A percentile compares a stretch with the other conserved stretches of the same genome.
Conservation (phyloP, 2,797 vertebrate species). For the Orientallactaga sibirica region DNA sequence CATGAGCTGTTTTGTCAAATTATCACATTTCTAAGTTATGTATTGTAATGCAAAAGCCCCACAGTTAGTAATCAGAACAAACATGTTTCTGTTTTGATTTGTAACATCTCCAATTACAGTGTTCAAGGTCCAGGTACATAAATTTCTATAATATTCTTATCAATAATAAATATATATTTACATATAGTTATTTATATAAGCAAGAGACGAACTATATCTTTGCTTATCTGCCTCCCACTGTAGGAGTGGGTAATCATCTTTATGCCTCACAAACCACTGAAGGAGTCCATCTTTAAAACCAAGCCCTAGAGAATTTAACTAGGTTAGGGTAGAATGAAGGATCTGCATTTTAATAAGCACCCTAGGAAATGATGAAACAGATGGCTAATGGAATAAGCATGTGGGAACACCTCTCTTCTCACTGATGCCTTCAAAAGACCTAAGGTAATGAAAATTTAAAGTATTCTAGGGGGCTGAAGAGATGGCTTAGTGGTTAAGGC, state of each 20-base stretch:
- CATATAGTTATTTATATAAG: not conserved
- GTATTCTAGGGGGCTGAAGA: not conserved
- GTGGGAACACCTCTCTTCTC: not conserved
- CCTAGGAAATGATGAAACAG: not conserved
- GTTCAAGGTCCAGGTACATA: conserved; percentile 42
- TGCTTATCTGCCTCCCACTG: not conserved
- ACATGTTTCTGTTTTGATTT: not conserved
- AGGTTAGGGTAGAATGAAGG: not conserved
- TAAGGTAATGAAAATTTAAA: conserved; percentile 31
- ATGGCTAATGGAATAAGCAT: not conserved
- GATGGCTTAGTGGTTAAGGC: no score
- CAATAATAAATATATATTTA: not conserved
- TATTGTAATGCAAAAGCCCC: not conserved
- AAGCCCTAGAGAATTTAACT: not conserved
- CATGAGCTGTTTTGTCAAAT: not conserved
- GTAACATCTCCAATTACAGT: not conserved
- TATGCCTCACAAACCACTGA: not conserved
- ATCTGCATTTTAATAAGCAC: conserved; percentile 41
- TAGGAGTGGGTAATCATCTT: not conserved
- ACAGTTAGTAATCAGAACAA: not conserved
- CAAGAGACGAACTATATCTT: not conserved
- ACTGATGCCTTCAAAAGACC: not conserved
- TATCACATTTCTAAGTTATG: not conserved
- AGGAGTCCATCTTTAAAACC: not conserved
- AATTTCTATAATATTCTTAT: not conserved